These are phyloP conservation scores for Smittia aterrima DNA, from an alignment of 2,888 invertebrate species.

Conservation along the genomic window DNA sequence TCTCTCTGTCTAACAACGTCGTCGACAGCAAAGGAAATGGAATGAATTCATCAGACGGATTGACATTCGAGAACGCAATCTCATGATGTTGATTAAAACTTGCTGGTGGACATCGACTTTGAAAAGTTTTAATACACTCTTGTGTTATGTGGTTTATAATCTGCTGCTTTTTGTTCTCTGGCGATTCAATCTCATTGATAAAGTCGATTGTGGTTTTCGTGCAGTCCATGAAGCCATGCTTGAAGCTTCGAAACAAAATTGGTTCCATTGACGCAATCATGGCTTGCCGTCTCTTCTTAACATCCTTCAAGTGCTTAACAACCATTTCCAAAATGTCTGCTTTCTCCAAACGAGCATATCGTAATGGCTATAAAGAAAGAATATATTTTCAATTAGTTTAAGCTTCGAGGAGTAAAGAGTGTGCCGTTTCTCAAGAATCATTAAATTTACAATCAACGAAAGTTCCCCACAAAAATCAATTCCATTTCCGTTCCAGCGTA, in stretches of 20 bases:
- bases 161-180: conserved; percentile 8
- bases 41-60: conserved; percentile 19
- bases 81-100: conserved; percentile 29
- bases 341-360: conserved; percentile 33
- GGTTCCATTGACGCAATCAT: conserved; percentile 34
- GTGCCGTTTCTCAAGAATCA: no score
- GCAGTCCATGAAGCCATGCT: conserved; percentile 29
- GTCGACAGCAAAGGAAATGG: conserved; percentile 12
- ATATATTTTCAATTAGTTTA: background rate
- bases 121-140: conserved; percentile 20
- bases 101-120: conserved; percentile 20
- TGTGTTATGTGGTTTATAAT: conserved; percentile 22
- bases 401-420: background rate
- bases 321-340: conserved; percentile 39
- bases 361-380: conserved; percentile 20
- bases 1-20: background rate
- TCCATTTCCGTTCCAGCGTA: background rate
- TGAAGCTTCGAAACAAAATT: conserved; percentile 14
- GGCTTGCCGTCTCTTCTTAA: conserved; percentile 29
- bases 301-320: conserved; percentile 28
- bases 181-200: conserved; percentile 31
- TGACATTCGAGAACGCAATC: conserved; percentile 24
- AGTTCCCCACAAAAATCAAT: background rate
- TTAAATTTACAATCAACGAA: background rate
- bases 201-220: conserved; percentile 31